Base-by-base conservation (phyloP, 2,113 vertebrate genomes). In the Gobius niger region DNA sequence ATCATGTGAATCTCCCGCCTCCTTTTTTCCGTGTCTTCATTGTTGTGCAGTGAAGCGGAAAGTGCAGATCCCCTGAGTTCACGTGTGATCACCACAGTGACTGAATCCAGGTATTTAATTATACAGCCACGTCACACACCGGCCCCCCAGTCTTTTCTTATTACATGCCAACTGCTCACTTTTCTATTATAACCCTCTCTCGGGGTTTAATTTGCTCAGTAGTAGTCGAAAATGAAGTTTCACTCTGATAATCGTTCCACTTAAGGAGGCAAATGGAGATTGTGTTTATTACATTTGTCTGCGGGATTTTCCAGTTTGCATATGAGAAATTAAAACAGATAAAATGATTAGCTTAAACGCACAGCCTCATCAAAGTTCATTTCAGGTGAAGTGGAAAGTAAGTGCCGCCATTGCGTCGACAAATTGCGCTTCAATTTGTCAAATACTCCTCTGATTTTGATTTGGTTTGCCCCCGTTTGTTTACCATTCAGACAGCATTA, bases 401-500 rank as follows among this genome's bases (percentile, higher is more conserved):
- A 54, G 5, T 6, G 34, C 70, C n/a, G 16, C 18, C 44, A 53
- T 59, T 57, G 41, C 57, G 78, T 63, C 13, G 59, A 65, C 47
- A 63, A 77, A 49, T 61, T n/a, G 66, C 79, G 63, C 65, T 65
- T 70, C 60, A 47, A 72, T 85, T 82, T 77, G 72, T 68, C 64
- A 73, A 74, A 82, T 52, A 81, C 78, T 65, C 57, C 60, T 70
- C 63, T 77, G 70, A 81, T 73, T 79, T 52, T 76, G 65, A 85
- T 84, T 84, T 65, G 79, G 75, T 84, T 85, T 78, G 68, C 34
- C 68, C 79, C 41, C 11, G 1, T 73, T 82, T 88, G 81, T 89
- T 89, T 88, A 82, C 85, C 80, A 89, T 91, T 89, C 88, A 80
- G 78, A 86, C 81, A 74, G 82, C 85, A 88, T 88, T 90, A 82